phyloP scores from a whole-genome alignment of 2,888 invertebrate genomes.

The Cataglyphis cursor region DNA sequence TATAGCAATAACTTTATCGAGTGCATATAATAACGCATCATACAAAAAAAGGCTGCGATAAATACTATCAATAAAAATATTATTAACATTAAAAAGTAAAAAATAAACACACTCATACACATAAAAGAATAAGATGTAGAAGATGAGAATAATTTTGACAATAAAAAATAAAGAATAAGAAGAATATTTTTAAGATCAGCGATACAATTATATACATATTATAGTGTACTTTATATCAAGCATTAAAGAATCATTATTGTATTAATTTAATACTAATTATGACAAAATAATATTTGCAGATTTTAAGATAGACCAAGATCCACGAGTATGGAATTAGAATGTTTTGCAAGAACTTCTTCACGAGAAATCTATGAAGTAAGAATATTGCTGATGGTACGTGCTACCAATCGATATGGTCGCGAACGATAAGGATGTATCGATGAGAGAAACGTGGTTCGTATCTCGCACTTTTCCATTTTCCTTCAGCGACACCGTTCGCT shows the following conservation, averaged over 20 bases:
- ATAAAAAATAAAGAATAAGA: too few relatives aligned
- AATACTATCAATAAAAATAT: neutral
- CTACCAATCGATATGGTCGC: constrained; percentile 52
- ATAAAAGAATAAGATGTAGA: neutral
- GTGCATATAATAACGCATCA: too few relatives aligned
- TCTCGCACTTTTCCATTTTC: constrained; percentile 55
- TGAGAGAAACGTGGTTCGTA: constrained; percentile 49
- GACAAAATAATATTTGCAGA: neutral
- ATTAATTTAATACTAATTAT: neutral
- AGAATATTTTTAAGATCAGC: too few relatives aligned
- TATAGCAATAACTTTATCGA: neutral
- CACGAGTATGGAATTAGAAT: neutral
- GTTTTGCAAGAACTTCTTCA: neutral
- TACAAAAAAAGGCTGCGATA: too few relatives aligned
- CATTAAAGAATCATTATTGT: neutral
- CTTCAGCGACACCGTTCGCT: constrained; percentile 9
- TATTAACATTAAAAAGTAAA: neutral
- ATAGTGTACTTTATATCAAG: too few relatives aligned
- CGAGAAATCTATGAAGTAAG: constrained; percentile 38
- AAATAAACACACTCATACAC: too few relatives aligned
- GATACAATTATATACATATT: too few relatives aligned
- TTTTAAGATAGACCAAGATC: neutral
- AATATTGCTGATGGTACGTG: constrained; percentile 60
- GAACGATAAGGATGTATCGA: constrained; percentile 33
- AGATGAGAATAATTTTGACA: too few relatives aligned